A percentile compares a stretch with the other conserved stretches of the same genome.
Evolutionary conservation across 2,797 vertebrate species (phyloP).

Genomic region (Loris lydekkerianus): DNA sequence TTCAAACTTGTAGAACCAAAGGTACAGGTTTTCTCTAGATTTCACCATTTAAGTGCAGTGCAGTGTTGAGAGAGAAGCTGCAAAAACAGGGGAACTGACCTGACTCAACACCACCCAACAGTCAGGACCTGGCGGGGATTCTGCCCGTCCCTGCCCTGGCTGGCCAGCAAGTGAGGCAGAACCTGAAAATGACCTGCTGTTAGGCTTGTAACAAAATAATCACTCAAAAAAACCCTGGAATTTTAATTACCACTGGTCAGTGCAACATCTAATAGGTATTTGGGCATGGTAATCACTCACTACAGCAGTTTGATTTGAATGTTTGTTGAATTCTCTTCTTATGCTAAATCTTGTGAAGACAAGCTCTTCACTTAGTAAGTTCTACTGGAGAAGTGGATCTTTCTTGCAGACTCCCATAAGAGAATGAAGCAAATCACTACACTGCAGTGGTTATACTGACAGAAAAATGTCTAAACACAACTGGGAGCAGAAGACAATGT

Average conservation of each 20-base stretch:
- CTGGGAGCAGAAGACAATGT: neutral
- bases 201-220: neutral
- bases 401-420: neutral
- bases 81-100: too few relatives aligned
- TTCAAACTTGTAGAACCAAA: neutral
- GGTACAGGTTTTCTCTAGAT: neutral
- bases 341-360: neutral
- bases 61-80: neutral
- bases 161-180: neutral
- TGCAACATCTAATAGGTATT: accelerated
- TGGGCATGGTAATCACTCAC: neutral
- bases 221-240: neutral
- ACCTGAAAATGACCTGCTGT: accelerated
- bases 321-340: neutral
- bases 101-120: too few relatives aligned
- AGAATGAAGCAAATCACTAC: neutral
- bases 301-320: neutral
- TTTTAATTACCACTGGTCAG: neutral
- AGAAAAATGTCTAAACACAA: neutral
- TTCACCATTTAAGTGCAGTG: accelerated
- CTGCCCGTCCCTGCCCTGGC: neutral
- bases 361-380: neutral
- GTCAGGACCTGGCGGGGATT: accelerated
- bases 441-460: neutral
- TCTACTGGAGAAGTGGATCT: neutral